Conservation (phyloP, 2,797 vertebrate species). For the Thripadectes ignobilis region DNA sequence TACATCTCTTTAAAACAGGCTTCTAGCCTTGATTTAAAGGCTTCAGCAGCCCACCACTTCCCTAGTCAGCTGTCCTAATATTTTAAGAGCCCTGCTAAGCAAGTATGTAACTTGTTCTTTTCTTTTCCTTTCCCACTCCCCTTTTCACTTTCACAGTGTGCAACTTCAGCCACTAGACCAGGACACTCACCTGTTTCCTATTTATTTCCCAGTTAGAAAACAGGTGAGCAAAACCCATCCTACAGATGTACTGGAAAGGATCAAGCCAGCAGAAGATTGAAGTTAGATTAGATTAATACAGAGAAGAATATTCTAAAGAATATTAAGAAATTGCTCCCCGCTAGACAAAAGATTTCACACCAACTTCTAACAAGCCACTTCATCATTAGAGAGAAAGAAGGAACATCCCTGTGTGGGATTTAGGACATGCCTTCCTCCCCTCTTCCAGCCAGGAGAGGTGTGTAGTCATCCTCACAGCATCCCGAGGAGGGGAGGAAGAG, state of each 20-base stretch:
- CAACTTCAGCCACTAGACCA: not conserved
- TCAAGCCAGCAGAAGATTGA: not conserved
- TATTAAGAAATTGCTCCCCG: not conserved
- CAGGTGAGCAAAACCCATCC: not conserved
- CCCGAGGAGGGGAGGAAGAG: not conserved
- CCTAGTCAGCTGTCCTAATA: not conserved
- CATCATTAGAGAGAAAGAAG: not conserved
- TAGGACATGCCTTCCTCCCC: not conserved
- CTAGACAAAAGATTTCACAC: not conserved
- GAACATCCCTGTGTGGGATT: not conserved
- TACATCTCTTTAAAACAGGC: not conserved
- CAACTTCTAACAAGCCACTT: not conserved
- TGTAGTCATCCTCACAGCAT: not conserved
- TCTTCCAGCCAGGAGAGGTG: not conserved
- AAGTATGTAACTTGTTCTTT: not conserved
- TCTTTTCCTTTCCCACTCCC: not conserved
- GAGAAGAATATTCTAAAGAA: not conserved
- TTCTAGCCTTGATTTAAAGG: not conserved
- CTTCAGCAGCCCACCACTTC: not conserved
- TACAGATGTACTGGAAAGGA: not conserved
- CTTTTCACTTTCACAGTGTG: not conserved
- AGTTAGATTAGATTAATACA: not conserved
- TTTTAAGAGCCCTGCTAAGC: not conserved
- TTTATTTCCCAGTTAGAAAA: not conserved
- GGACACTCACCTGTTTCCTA: not conserved